These are phyloP conservation scores for Aporophyla nigra DNA, from an alignment of 2,888 invertebrate species.

Conservation along the genomic window DNA sequence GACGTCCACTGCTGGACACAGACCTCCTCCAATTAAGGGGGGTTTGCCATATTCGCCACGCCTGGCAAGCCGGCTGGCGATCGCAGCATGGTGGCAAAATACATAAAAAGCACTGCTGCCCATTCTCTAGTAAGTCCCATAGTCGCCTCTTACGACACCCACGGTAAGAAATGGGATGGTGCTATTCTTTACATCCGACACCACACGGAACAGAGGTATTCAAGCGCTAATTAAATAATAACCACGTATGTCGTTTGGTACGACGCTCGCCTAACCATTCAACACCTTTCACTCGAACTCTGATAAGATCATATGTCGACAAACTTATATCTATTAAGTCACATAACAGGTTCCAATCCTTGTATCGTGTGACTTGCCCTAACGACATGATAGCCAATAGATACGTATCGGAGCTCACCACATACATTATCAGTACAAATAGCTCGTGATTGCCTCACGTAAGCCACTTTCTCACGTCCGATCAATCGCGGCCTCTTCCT, in stretches of 20 bases:
- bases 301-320: background rate
- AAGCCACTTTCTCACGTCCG: conserved; percentile 75
- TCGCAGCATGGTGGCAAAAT: no score
- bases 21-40: no score
- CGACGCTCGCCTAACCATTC: no score
- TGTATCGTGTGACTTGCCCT: conserved; percentile 4
- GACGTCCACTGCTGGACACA: no score
- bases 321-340: background rate
- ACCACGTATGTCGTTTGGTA: no score
- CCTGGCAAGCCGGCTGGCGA: no score
- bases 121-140: no score
- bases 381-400: conserved; percentile 31
- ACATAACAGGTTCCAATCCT: background rate
- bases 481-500: conserved; percentile 86
- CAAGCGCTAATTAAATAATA: background rate
- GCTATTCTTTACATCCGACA: no score
- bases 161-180: no score
- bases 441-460: conserved; percentile 63
- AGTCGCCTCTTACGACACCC: no score
- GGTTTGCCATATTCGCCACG: no score
- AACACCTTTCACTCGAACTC: background rate
- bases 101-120: no score
- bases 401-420: conserved; percentile 31
- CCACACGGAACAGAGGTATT: background rate
- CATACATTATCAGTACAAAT: conserved; percentile 60